Evolutionary conservation across 2,888 invertebrate genomes (phyloP).

Genomic region (Sarcophaga subvicina): DNA sequence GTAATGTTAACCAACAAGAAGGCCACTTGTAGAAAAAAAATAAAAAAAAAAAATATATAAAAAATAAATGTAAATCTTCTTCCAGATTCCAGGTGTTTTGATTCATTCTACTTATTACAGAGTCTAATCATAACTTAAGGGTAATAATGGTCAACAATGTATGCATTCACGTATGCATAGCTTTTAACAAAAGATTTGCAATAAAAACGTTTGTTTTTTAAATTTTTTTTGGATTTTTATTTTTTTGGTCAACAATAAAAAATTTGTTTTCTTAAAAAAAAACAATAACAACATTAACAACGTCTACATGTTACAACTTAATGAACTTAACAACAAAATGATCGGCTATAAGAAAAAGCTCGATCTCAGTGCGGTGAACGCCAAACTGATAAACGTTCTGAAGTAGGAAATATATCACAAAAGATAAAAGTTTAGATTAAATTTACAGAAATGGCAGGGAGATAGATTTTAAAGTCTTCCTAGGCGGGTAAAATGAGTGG

Average conservation of each 20-base stretch:
- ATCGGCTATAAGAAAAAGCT: conserved; percentile 1
- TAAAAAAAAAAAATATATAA: no score
- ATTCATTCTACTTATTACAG: no score
- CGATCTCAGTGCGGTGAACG: not conserved
- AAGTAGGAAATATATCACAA: conserved; percentile 61
- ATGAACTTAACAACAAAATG: conserved; percentile 58
- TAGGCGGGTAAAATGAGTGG: not conserved
- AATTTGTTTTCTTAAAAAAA: conserved; percentile 22
- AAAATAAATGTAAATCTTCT: no score
- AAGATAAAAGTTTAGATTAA: conserved; percentile 39
- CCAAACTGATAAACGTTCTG: not conserved
- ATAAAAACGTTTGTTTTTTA: not conserved
- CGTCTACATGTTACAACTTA: conserved; percentile 70
- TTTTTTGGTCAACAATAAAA: conserved; percentile 66
- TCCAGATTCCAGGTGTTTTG: no score
- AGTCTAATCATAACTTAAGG: no score
- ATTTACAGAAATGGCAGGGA: conserved; percentile 50
- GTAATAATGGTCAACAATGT: no score
- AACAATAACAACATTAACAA: conserved; percentile 70
- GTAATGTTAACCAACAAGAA: no score
- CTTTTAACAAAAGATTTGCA: not conserved
- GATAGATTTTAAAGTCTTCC: not conserved
- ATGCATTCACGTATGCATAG: no score
- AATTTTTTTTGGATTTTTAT: conserved; percentile 22
- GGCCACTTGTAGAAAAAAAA: no score